Evolutionary conservation across 2,113 vertebrate genomes (phyloP), one percentile per base, ranked within the genome.

Genomic region (Carassius carassius): DNA sequence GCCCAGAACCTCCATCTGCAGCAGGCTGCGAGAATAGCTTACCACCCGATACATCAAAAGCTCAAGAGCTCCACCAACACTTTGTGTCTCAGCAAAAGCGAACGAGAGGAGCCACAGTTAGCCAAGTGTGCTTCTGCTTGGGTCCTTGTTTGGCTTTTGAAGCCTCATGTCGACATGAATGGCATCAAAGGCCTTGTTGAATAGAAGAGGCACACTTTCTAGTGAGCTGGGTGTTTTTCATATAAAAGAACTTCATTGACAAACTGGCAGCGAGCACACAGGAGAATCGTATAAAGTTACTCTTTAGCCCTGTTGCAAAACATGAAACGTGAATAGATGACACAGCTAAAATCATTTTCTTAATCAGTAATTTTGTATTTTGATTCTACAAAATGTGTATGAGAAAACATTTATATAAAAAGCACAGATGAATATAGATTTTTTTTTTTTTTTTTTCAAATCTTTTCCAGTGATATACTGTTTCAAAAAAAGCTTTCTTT

Each of bases 1-100:
- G 60, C 37, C 41, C 51, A 79, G 75, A 78, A 32, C 23, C 32
- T 76, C 85, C 23, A 56, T 82, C 84, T 81, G 69, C 21, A 10
- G 29, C 56, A 4, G 41, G 72, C 25, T 37, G 11, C 9, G 35
- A 62, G 32, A 72, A 73, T 23, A 81, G 78, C 37, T 81, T 17
- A 81, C 58, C n/a, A 80, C 6, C 35, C n/a, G 14, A 80, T 47
- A 65, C 78, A 65, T 65, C 78, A 65, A 70, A 78, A 70, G 49
- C 29, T 70, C 63, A 69, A 72, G 65, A 47, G 51, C 65, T 70
- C 76, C 75, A 70, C 32, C 67, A 70, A 78, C 51, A 41, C 32
- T 32, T 37, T 62, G 29, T 54, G 23, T 29, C 37, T 41, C 21
- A 47, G 21, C 49, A 78, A 37, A 76, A 54, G 10, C 2, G 13